Evolutionary conservation across 2,113 vertebrate species (phyloP).

Genomic region (Erythrolamprus reginae): DNA sequence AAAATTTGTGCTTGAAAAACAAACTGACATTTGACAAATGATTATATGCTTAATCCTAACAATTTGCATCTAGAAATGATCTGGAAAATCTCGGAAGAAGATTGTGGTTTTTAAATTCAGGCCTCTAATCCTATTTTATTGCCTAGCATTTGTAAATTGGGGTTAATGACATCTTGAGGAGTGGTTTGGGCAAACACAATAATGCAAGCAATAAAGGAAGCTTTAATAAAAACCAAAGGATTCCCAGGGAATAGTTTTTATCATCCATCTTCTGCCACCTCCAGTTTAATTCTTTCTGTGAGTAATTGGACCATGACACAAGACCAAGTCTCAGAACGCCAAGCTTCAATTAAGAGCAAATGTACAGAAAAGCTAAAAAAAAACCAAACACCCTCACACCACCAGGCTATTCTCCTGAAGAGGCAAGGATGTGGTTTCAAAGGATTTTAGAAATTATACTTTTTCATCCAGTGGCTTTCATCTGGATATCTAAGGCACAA

Average conservation of each 20-base stretch:
- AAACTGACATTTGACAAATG: not conserved
- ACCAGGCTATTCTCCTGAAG: slow-evolving; percentile 10
- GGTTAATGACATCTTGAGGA: slow-evolving; percentile 61
- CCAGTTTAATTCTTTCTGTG: slow-evolving; percentile 54
- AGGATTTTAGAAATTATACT: slow-evolving; percentile 40
- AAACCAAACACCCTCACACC: too few species aligned
- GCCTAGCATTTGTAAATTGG: slow-evolving; percentile 56
- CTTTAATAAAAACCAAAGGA: slow-evolving; percentile 51
- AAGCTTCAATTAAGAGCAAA: slow-evolving; percentile 56
- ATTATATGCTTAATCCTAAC: not conserved
- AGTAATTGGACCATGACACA: slow-evolving; percentile 59
- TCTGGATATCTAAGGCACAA: slow-evolving; percentile 4
- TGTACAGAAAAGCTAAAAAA: slow-evolving; percentile 44
- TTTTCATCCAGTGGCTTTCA: slow-evolving; percentile 7
- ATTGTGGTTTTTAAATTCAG: slow-evolving; percentile 50
- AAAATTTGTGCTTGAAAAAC: not conserved
- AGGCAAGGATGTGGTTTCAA: slow-evolving; percentile 29
- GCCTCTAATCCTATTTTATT: slow-evolving; percentile 43
- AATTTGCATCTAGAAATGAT: not conserved
- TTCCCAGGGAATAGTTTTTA: slow-evolving; percentile 60
- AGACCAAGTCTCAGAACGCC: slow-evolving; percentile 54
- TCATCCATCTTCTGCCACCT: slow-evolving; percentile 42
- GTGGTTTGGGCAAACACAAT: slow-evolving; percentile 59
- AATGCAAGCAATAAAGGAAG: slow-evolving; percentile 52
- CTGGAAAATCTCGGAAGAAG: slow-evolving; percentile 30